These are phyloP conservation scores for Benthosema pterotum DNA, from an alignment of 2,797 vertebrate species.

Conservation along the genomic window DNA sequence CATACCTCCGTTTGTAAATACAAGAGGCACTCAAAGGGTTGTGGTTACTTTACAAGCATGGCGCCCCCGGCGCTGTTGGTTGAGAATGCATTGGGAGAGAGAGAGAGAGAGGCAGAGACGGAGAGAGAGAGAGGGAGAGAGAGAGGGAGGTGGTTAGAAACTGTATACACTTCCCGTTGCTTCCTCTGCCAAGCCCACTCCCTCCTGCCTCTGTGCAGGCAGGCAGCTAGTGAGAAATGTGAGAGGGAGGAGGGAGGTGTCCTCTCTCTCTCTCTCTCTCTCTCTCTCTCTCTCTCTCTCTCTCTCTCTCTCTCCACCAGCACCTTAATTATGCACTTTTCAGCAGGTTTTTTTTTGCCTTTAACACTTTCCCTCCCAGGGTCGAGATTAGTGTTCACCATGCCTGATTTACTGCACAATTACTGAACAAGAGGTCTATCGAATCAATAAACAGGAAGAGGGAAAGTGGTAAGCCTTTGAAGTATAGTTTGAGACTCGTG, in stretches of 20 bases:
- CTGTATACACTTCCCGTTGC: constrained; percentile 74
- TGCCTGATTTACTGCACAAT: constrained; percentile 77
- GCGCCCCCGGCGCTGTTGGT: constrained; percentile 92
- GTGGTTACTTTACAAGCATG: constrained; percentile 93
- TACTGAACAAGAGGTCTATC: constrained; percentile 73
- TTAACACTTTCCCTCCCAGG: constrained; percentile 78
- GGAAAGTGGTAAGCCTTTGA: constrained; percentile 73
- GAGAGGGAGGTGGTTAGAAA: constrained; percentile 65
- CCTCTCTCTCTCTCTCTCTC: constrained; percentile 7
- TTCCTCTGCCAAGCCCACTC: constrained; percentile 72
- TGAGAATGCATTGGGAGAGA: constrained; percentile 80
- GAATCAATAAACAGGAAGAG: constrained; percentile 78
- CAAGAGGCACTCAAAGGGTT: constrained; percentile 97
- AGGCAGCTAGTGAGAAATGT: constrained; percentile 70
- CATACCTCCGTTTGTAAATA: constrained; percentile 99
- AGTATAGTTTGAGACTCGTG: constrained; percentile 72
- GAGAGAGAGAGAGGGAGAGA: constrained; percentile 20
- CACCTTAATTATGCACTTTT: constrained; percentile 75
- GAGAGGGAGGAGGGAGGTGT: constrained; percentile 66
- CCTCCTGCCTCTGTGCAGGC: constrained; percentile 63
- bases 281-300: constrained; percentile 17
- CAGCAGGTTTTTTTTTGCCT: constrained; percentile 77
- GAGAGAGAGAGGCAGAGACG: constrained; percentile 68
- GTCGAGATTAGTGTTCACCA: constrained; percentile 71
- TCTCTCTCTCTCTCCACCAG: constrained; percentile 65